A percentile compares a stretch with the other conserved stretches of the same genome.
Evolutionary conservation across 35 echinoderm and acorn worm species (phyloP).

Genomic region (Patiria miniata): DNA sequence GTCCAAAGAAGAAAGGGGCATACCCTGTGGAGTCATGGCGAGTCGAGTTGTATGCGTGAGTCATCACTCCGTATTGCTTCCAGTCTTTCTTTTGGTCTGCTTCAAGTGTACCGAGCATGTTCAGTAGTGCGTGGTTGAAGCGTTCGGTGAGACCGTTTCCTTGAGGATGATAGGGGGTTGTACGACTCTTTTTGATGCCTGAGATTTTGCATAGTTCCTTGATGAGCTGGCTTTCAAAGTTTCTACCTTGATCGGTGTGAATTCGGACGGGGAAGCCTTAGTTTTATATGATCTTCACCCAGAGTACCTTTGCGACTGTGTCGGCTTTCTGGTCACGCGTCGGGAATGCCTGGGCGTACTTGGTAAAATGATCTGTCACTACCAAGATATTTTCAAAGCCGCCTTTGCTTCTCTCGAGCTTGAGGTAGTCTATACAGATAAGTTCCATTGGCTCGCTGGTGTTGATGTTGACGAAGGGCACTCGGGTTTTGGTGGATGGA

Average conservation of each 20-base stretch:
- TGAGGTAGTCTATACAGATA: constrained; percentile 25
- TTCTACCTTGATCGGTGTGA: constrained; percentile 75
- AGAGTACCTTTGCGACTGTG: constrained; percentile 65
- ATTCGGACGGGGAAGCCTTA: constrained; percentile 64
- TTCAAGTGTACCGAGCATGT: no score
- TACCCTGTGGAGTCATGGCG: no score
- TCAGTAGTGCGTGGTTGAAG: no score
- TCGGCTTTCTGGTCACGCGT: constrained; percentile 48
- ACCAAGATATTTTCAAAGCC: constrained; percentile 1
- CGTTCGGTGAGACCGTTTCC: no score
- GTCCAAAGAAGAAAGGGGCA: no score
- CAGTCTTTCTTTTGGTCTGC: no score
- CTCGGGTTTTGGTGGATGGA: constrained; percentile 9
- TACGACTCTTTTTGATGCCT: no score
- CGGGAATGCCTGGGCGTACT: constrained; percentile 40
- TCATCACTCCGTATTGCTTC: no score
- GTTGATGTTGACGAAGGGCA: neutral
- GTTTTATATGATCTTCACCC: constrained; percentile 58
- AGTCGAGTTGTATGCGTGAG: no score
- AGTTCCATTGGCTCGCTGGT: constrained; percentile 16
- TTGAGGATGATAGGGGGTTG: no score
- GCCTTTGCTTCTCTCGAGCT: constrained; percentile 6
- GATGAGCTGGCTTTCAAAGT: constrained; percentile 58
- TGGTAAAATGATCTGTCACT: no score
- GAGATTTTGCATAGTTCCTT: constrained; percentile 22